phyloP scores from a whole-genome alignment of 2,888 invertebrate species.

The Xanthostigma xanthostigma region DNA sequence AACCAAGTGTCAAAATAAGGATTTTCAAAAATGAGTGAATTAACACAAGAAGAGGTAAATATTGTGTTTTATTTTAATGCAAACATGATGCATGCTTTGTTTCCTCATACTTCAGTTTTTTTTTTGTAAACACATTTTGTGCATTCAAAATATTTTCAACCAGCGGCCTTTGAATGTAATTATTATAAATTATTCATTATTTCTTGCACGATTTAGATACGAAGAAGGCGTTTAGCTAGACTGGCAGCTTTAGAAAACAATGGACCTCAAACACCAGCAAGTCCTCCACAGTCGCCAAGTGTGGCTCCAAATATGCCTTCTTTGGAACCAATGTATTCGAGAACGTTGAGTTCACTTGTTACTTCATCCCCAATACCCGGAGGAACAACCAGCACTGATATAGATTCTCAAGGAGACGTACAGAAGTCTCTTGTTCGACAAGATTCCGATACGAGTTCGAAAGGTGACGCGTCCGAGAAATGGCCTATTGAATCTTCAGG shows the following conservation, averaged over 20 bases:
- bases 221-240: constrained; percentile 58
- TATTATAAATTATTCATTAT: neutral
- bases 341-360: constrained; percentile 26
- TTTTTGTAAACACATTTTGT: neutral
- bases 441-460: neutral
- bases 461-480: constrained; percentile 1
- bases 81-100: constrained; percentile 6
- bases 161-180: neutral
- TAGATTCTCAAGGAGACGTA: too few species aligned
- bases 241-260: constrained; percentile 45
- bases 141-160: neutral
- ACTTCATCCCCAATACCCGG: constrained; percentile 21
- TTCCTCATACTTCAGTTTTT: neutral
- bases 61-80: constrained; percentile 22
- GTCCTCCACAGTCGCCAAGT: constrained; percentile 35
- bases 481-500: constrained; percentile 10
- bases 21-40: constrained; percentile 52
- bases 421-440: too few species aligned
- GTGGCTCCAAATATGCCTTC: constrained; percentile 27
- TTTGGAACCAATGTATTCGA: constrained; percentile 15
- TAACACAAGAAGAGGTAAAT: constrained; percentile 80
- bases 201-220: constrained; percentile 41
- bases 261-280: constrained; percentile 30
- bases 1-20: too few species aligned
- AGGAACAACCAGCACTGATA: constrained; percentile 8